These are phyloP conservation scores for Calameuta idolon DNA, from an alignment of 2,888 invertebrate genomes.

Conservation along the genomic window DNA sequence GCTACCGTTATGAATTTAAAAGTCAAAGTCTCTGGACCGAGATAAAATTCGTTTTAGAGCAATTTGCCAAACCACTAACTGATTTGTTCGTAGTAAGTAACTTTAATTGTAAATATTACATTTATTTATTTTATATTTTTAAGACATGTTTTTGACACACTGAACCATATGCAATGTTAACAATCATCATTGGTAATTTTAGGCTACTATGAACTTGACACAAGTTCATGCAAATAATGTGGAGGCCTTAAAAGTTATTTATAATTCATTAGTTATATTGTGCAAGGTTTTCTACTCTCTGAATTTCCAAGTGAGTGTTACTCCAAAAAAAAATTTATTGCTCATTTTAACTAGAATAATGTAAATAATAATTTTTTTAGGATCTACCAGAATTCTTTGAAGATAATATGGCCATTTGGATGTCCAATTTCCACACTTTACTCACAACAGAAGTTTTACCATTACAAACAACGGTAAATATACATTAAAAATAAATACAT, in stretches of 20 bases:
- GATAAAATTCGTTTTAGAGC: constrained; percentile 95
- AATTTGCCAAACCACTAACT: constrained; percentile 93
- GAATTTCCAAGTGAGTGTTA: constrained; percentile 82
- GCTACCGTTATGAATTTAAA: constrained; percentile 96
- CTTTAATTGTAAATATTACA: constrained; percentile 25
- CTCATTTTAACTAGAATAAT: background rate
- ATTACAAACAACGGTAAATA: constrained; percentile 75
- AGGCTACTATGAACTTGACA: constrained; percentile 88
- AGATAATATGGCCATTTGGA: constrained; percentile 96
- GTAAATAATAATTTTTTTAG: constrained; percentile 51
- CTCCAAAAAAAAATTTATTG: background rate
- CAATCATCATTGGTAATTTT: constrained; percentile 48
- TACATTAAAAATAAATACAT: constrained; percentile 6
- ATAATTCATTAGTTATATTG: constrained; percentile 87
- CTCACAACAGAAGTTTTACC: constrained; percentile 82
- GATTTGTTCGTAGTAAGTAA: constrained; percentile 83
- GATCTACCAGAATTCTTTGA: constrained; percentile 99
- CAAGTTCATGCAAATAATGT: constrained; percentile 82
- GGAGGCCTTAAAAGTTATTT: constrained; percentile 86
- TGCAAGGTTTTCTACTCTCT: constrained; percentile 97
- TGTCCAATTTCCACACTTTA: constrained; percentile 88
- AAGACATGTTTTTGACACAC: background rate
- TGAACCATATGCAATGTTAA: background rate
- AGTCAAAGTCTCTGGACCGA: constrained; percentile 96
- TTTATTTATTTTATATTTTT: constrained; percentile 22